These are phyloP conservation scores for Acleris sparsana DNA, from an alignment of 2,888 invertebrate species.

Conservation along the genomic window DNA sequence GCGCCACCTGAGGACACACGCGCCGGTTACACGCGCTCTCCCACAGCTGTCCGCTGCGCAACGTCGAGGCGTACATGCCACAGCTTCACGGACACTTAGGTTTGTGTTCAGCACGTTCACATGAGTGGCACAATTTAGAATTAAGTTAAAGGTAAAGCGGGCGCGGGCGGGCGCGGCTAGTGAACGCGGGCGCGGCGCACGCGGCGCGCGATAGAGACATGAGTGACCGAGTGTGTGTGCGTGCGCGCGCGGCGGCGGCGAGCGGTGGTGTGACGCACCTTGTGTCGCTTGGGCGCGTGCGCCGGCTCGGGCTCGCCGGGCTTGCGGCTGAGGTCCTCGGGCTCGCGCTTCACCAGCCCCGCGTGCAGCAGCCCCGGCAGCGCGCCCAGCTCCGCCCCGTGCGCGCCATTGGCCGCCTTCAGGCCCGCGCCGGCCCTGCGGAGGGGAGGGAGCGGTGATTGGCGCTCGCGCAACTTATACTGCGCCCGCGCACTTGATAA, in stretches of 20 bases:
- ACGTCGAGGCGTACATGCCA: slow-evolving; percentile 85
- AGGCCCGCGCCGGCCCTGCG: slow-evolving; percentile 85
- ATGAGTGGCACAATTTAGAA: slow-evolving; percentile 57
- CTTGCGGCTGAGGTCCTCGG: slow-evolving; percentile 91
- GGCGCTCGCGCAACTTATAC: slow-evolving; percentile 47
- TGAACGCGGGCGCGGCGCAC: slow-evolving; percentile 82
- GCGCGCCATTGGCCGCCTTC: slow-evolving; percentile 87
- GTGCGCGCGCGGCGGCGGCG: slow-evolving; percentile 82
- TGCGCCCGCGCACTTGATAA: slow-evolving; percentile 52
- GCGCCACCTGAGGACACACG: slow-evolving; percentile 85
- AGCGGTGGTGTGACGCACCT: slow-evolving; percentile 85
- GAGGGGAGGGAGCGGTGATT: slow-evolving; percentile 83
- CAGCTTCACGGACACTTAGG: slow-evolving; percentile 77
- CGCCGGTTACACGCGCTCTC: slow-evolving; percentile 86
- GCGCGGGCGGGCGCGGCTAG: slow-evolving; percentile 85
- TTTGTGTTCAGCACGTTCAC: slow-evolving; percentile 67
- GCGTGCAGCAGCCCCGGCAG: slow-evolving; percentile 85
- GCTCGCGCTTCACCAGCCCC: slow-evolving; percentile 90
- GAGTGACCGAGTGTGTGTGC: slow-evolving; percentile 83
- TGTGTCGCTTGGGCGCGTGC: slow-evolving; percentile 86
- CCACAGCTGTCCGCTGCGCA: slow-evolving; percentile 83
- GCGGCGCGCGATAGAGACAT: slow-evolving; percentile 84
- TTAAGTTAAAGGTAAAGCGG: slow-evolving; percentile 69
- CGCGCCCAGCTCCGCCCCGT: slow-evolving; percentile 87
- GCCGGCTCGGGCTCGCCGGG: slow-evolving; percentile 84